Evolutionary conservation across 1,140 invertebrate genomes (phyloP).

Genomic region (Zelostemma sp.): DNA sequence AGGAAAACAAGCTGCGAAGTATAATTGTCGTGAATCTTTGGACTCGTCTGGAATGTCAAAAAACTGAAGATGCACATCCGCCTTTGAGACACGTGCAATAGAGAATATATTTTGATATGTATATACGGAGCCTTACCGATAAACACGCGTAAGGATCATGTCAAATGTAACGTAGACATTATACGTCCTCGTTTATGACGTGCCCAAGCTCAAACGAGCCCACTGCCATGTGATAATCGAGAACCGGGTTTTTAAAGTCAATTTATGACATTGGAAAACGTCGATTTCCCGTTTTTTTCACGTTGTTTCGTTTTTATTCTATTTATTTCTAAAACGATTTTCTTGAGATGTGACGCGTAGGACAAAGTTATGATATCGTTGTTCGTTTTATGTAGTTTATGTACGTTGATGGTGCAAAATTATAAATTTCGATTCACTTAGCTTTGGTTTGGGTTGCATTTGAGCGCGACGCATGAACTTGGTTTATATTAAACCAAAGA

Average conservation of each 20-base stretch:
- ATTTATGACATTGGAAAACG: neutral
- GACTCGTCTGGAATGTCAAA: constrained; percentile 9
- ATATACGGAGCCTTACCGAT: constrained; percentile 8
- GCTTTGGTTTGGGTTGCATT: too few relatives aligned
- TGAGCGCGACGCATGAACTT: constrained; percentile 11
- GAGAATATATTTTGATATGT: constrained; percentile 25
- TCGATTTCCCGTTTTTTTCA: neutral
- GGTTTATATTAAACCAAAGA: constrained; percentile 61
- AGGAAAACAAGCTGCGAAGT: neutral
- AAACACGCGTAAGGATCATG: neutral
- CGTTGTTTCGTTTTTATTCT: too few relatives aligned
- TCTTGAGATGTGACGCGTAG: too few relatives aligned
- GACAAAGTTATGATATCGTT: neutral
- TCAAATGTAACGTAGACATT: constrained; percentile 11
- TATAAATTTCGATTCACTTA: too few relatives aligned
- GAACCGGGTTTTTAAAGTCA: constrained; percentile 6
- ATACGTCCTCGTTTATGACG: constrained; percentile 2
- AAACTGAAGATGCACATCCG: constrained; percentile 10
- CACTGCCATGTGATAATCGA: constrained; percentile 6
- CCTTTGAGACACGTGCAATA: constrained; percentile 4
- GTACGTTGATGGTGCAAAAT: neutral
- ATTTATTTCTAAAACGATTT: too few relatives aligned
- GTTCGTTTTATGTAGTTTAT: neutral
- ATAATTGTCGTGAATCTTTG: neutral
- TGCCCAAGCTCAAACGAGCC: neutral